Conservation (phyloP, 2,888 invertebrate species). For the Drosophila lutescens region DNA sequence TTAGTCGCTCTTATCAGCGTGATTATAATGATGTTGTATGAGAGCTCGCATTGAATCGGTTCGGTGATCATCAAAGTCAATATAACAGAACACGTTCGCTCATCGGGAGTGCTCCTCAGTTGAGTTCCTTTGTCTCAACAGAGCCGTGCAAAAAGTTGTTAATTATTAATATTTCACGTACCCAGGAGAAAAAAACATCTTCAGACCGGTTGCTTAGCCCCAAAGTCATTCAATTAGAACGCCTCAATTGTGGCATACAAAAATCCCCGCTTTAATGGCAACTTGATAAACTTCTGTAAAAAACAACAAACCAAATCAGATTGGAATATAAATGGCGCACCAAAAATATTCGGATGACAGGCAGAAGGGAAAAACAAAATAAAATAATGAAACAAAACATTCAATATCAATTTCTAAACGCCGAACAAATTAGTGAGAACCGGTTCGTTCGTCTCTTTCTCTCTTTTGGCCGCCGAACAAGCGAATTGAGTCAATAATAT, state of each 20-base stretch:
- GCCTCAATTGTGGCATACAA: constrained; percentile 18
- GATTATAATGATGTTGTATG: constrained; percentile 18
- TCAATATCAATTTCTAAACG: constrained; percentile 34
- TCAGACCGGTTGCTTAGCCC: constrained; percentile 35
- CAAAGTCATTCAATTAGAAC: constrained; percentile 42
- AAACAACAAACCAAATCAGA: constrained; percentile 45
- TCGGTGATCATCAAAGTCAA: constrained; percentile 22
- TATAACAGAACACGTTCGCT: constrained; percentile 7
- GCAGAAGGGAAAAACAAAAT: constrained; percentile 12
- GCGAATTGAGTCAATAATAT: constrained; percentile 36
- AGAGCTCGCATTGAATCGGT: constrained; percentile 5
- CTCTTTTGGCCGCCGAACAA: constrained; percentile 4
- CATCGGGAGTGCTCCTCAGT: constrained; percentile 19
- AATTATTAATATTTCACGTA: constrained; percentile 20
- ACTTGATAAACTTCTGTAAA: constrained; percentile 22
- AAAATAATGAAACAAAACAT: constrained; percentile 24
- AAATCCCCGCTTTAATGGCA: constrained; percentile 19
- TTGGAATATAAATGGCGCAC: constrained; percentile 43
- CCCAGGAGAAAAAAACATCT: background rate
- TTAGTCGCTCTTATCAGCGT: constrained; percentile 13
- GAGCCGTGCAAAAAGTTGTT: constrained; percentile 23
- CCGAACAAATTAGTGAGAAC: constrained; percentile 55
- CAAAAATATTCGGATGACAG: constrained; percentile 19
- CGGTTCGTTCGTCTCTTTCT: constrained; percentile 59
- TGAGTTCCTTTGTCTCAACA: constrained; percentile 22